These are phyloP conservation scores for Botia almorhae DNA, from an alignment of 2,797 vertebrate genomes.

Conservation along the genomic window DNA sequence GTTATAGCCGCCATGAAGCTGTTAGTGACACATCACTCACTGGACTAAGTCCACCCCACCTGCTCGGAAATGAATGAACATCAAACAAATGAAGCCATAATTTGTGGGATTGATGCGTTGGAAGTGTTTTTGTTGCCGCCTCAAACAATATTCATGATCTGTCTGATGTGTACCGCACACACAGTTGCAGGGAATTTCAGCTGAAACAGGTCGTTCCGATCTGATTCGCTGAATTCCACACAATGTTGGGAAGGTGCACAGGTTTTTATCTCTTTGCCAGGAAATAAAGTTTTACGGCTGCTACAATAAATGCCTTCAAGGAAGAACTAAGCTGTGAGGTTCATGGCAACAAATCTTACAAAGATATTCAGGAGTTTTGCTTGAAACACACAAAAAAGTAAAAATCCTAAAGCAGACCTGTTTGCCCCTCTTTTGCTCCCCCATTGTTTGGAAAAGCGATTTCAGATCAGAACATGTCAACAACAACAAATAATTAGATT, in stretches of 20 bases:
- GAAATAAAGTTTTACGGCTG: background rate
- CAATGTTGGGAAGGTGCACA: background rate
- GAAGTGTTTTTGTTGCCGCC: background rate
- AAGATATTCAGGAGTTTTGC: no score
- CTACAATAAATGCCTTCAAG: no score
- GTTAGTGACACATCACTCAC: constrained; percentile 31
- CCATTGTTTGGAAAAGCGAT: no score
- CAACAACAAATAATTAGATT: no score
- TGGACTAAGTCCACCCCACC: constrained; percentile 21
- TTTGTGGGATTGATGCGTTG: constrained; percentile 13
- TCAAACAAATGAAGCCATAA: constrained; percentile 33
- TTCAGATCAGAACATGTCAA: no score
- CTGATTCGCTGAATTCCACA: background rate
- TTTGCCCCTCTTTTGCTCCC: no score
- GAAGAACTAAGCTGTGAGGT: no score
- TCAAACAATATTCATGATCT: constrained; percentile 4
- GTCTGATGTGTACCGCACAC: background rate
- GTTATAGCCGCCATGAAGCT: constrained; percentile 34
- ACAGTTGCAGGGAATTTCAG: background rate
- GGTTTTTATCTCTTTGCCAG: background rate
- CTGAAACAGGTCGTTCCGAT: background rate
- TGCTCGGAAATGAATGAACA: constrained; percentile 38
- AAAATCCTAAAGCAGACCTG: no score
- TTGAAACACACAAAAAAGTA: no score
- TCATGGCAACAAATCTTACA: no score